phyloP scores from a whole-genome alignment of 2,888 invertebrate genomes.

The Lacanobia wlatinum region DNA sequence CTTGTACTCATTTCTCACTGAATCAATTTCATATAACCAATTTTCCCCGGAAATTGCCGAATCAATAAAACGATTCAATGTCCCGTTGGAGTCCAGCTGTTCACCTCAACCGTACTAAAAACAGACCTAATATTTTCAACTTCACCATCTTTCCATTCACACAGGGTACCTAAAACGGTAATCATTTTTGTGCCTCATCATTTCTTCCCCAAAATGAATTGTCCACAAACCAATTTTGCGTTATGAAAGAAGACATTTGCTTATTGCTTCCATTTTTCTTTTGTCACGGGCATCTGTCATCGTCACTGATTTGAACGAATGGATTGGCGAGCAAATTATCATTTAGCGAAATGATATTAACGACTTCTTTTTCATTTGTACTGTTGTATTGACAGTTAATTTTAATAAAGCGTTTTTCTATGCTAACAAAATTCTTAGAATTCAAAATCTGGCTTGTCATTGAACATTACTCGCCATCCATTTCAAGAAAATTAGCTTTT shows the following conservation, averaged over 20 bases:
- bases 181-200: constrained; percentile 80
- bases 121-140: constrained; percentile 57
- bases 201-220: constrained; percentile 79
- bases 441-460: constrained; percentile 1
- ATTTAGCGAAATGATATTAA: constrained; percentile 51
- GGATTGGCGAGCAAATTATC: constrained; percentile 74
- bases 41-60: constrained; percentile 29
- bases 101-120: constrained; percentile 57
- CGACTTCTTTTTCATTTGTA: constrained; percentile 45
- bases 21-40: constrained; percentile 39
- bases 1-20: constrained; percentile 1
- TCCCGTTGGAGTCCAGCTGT: constrained; percentile 51
- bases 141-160: constrained; percentile 42
- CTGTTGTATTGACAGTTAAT: constrained; percentile 31
- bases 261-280: constrained; percentile 86
- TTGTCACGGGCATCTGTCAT: constrained; percentile 83
- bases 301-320: constrained; percentile 77
- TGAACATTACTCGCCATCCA: neutral
- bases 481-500: neutral
- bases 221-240: constrained; percentile 86
- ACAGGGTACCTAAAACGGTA: constrained; percentile 65
- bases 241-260: constrained; percentile 88
- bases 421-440: constrained; percentile 6
- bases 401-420: constrained; percentile 29
- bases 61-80: constrained; percentile 51